Evolutionary conservation across 2,113 vertebrate species (phyloP).

Genomic region (Anas platyrhynchos): DNA sequence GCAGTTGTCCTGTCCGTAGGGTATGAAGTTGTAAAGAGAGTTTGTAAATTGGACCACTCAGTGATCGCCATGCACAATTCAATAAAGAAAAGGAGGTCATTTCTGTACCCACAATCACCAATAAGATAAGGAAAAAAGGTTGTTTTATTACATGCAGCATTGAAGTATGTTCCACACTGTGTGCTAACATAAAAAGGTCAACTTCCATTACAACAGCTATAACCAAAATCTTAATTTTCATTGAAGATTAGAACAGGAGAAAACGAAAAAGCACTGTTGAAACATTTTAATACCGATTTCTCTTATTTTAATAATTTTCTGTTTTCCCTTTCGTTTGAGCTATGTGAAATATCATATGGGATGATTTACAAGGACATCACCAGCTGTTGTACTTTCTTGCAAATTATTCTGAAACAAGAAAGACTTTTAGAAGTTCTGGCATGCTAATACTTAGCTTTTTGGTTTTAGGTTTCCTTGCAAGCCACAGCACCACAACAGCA

Average conservation of each 20-base stretch:
- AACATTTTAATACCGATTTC: neutral
- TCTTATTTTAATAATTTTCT: neutral
- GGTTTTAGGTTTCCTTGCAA: neutral
- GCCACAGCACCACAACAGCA: neutral
- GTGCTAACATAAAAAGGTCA: neutral
- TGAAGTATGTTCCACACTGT: fast-evolving
- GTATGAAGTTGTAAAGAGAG: neutral
- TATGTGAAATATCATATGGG: neutral
- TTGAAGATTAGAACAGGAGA: neutral
- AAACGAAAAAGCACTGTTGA: neutral
- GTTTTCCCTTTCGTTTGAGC: neutral
- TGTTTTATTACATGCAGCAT: neutral
- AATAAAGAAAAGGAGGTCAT: neutral
- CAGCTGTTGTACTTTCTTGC: neutral
- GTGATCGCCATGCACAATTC: neutral
- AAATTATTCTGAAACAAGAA: neutral
- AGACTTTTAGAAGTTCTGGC: neutral
- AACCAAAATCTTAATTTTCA: neutral
- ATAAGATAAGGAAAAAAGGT: neutral
- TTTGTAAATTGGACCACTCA: neutral
- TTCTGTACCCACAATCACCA: neutral
- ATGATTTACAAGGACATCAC: neutral
- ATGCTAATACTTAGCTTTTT: neutral
- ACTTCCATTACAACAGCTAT: neutral
- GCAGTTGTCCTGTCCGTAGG: neutral